Percentiles rank a stretch among this genome's conserved stretches.
These are phyloP conservation scores for Tinamus major DNA, from an alignment of 2,797 vertebrate genomes.

Conservation along the genomic window DNA sequence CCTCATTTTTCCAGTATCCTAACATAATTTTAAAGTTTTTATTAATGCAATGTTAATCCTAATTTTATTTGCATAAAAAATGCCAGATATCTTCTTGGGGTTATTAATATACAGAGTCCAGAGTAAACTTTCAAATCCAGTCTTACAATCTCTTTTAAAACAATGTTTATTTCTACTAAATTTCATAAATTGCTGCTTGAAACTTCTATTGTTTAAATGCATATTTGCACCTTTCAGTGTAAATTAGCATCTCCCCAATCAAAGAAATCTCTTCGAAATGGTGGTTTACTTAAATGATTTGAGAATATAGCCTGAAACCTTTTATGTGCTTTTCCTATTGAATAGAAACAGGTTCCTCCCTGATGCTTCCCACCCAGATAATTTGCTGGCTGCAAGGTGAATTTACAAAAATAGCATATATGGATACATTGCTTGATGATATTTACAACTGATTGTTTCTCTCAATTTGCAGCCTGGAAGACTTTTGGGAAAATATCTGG, in stretches of 20 bases:
- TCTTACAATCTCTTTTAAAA: neutral
- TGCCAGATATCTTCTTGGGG: neutral
- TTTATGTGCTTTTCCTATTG: neutral
- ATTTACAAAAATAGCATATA: neutral
- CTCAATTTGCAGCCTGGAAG: neutral
- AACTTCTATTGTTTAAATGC: neutral
- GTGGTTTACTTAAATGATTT: neutral
- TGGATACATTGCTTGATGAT: neutral
- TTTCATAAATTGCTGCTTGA: neutral
- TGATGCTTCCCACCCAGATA: neutral
- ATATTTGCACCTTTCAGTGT: conserved; percentile 17
- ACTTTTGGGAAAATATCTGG: neutral
- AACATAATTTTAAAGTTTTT: neutral
- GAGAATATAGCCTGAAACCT: neutral
- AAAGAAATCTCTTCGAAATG: neutral
- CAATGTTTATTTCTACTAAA: neutral
- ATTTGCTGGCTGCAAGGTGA: neutral
- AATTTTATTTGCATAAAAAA: conserved; percentile 27
- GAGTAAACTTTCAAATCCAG: conserved; percentile 11
- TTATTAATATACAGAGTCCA: neutral
- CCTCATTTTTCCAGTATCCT: neutral
- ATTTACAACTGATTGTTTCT: neutral
- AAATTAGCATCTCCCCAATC: neutral
- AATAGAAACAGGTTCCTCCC: neutral
- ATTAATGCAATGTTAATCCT: neutral